Conservation (phyloP, 2,888 invertebrate species). For the Drosophila paramelanica region DNA sequence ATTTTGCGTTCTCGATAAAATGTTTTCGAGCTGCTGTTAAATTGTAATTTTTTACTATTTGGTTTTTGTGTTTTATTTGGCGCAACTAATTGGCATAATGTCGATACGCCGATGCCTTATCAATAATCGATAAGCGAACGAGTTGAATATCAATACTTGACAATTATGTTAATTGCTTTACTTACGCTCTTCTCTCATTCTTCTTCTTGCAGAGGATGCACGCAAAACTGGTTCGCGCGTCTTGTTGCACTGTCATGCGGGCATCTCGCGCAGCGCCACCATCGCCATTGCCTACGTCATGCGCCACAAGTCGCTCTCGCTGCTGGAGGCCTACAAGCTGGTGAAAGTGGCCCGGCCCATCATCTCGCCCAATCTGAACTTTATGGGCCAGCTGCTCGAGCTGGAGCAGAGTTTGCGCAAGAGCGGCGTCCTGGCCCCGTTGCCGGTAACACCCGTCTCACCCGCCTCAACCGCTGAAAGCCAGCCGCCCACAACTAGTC, state of each 20-base stretch:
- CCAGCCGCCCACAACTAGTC: slow-evolving; percentile 55
- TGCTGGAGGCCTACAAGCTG: slow-evolving; percentile 94
- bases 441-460: slow-evolving; percentile 53
- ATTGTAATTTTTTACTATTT: slow-evolving; percentile 25
- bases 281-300: slow-evolving; percentile 97
- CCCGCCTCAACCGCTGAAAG: slow-evolving; percentile 8
- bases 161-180: slow-evolving; percentile 13
- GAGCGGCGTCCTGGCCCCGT: slow-evolving; percentile 82
- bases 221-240: slow-evolving; percentile 86
- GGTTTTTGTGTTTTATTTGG: slow-evolving; percentile 11
- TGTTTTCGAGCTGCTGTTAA: slow-evolving; percentile 47
- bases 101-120: slow-evolving; percentile 29
- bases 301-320: slow-evolving; percentile 92
- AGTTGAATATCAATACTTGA: not conserved
- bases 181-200: slow-evolving; percentile 9
- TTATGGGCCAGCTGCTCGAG: slow-evolving; percentile 95
- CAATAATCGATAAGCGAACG: slow-evolving; percentile 44
- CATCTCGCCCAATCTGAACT: slow-evolving; percentile 97
- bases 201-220: slow-evolving; percentile 84
- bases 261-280: slow-evolving; percentile 97
- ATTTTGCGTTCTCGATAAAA: slow-evolving; percentile 60
- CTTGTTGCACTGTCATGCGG: slow-evolving; percentile 97
- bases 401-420: slow-evolving; percentile 89
- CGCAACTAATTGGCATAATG: slow-evolving; percentile 53
- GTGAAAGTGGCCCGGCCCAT: slow-evolving; percentile 94